Base-by-base conservation (phyloP, 2,797 vertebrate species). In the Etheostoma perlongum region DNA sequence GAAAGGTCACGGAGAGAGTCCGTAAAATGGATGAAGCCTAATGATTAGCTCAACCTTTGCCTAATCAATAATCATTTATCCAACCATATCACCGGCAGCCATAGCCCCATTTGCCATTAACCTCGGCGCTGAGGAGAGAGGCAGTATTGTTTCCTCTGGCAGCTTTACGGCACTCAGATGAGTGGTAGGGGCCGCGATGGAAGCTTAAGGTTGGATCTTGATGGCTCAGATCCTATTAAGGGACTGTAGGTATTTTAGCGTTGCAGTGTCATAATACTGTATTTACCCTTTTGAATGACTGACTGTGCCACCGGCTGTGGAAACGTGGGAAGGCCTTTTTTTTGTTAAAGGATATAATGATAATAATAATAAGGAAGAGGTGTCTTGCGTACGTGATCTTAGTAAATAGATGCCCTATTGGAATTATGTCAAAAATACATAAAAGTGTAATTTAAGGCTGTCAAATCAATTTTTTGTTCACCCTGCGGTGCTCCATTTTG, bases 11-110 rank as follows among this genome's bases (percentile, higher is more conserved):
- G 36, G 80, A 77, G 88, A 90, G 92, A 94, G 93, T 95, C 91
- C 76, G 94, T 95, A 94, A 95, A 96, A 95, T 92, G 93, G 93
- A 95, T 95, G 94, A 95, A 95, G 94, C 93, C 95, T 95, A 95
- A 96, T 96, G 95, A 96, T 96, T 95, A 96, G 94, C 94, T 95
- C 95, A 96, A 96, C 95, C 95, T 95, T 96, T 96, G 94, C 89
- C 94, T 94, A 94, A 96, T 96, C 95, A 96, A 96, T 96, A 96
- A 96, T 96, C 94, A 96, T 96, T 96, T 94, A 95, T 95, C 94
- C 94, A 94, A 93, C 94, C 93, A 94, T 94, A 95, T 95, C 92
- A 91, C 93, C 89, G 78, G 90, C 92, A 94, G 92, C 93, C 91
- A 90, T 86, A 91, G 90, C 91, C 90, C 91, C 91, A 89, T 93